Evolutionary conservation across 2,888 invertebrate genomes (phyloP).

Genomic region (Phoenoteleia sp.): DNA sequence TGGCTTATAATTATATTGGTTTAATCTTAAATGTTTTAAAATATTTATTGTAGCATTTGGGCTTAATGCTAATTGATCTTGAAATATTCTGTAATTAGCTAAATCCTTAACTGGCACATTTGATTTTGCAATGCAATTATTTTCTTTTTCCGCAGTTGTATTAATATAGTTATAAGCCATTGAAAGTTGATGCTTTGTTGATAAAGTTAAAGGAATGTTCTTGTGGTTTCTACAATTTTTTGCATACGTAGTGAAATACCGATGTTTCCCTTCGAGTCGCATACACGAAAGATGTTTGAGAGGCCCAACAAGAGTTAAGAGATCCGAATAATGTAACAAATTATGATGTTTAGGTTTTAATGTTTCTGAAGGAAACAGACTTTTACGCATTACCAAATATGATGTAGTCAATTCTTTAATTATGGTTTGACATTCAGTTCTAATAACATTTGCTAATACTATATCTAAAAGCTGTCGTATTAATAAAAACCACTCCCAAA

Average conservation of each 20-base stretch:
- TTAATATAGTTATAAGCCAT: neutral
- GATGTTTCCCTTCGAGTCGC: constrained; percentile 39
- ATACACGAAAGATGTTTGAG: constrained; percentile 26
- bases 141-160: too few species aligned
- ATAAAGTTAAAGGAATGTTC: constrained; percentile 19
- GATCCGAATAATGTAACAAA: constrained; percentile 34
- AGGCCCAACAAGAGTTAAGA: constrained; percentile 22
- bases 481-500: constrained; percentile 63
- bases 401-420: constrained; percentile 27
- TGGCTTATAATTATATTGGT: neutral
- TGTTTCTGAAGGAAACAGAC: constrained; percentile 44
- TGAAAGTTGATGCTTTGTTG: constrained; percentile 11
- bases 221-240: constrained; percentile 29
- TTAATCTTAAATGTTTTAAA: neutral
- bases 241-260: neutral
- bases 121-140: too few species aligned
- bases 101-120: neutral
- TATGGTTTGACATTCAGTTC: constrained; percentile 15
- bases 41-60: neutral
- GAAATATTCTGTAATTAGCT: neutral
- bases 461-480: constrained; percentile 58
- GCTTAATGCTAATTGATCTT: neutral
- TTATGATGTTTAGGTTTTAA: constrained; percentile 53
- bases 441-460: constrained; percentile 29
- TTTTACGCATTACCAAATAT: constrained; percentile 18